A percentile compares a stretch with the other conserved stretches of the same genome.
phyloP scores from a whole-genome alignment of 2,888 invertebrate species.

The Lucinisca nassula region DNA sequence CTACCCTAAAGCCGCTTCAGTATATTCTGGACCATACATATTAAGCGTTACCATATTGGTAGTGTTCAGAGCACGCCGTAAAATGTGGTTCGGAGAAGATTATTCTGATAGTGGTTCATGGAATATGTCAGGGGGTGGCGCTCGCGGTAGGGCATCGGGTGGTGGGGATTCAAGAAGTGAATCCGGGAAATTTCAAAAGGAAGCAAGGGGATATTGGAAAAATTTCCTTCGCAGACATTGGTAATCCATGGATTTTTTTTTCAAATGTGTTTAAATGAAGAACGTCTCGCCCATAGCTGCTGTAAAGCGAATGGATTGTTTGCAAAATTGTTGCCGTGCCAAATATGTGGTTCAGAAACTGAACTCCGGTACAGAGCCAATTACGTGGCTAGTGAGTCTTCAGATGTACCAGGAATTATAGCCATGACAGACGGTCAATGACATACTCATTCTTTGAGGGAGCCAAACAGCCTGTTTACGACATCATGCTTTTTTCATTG shows the following conservation, averaged over 20 bases:
- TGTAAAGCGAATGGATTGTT: not conserved
- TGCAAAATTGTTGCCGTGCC: not conserved
- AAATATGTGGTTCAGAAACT: not conserved
- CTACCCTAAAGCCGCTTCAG: too few species aligned
- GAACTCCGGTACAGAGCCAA: not conserved
- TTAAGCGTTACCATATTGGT: too few species aligned
- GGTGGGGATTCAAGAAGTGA: not conserved
- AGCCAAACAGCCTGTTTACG: not conserved
- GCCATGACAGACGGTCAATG: not conserved
- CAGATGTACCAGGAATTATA: not conserved
- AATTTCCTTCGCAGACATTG: slow-evolving; percentile 19
- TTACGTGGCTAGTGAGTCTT: not conserved
- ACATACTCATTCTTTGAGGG: slow-evolving; percentile 3
- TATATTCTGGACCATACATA: too few species aligned
- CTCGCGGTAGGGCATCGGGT: not conserved
- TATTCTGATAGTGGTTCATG: not conserved
- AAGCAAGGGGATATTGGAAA: not conserved
- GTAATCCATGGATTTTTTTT: slow-evolving; percentile 36
- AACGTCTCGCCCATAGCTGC: not conserved
- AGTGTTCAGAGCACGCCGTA: not conserved
- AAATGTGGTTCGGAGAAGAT: not conserved
- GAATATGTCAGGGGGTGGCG: not conserved
- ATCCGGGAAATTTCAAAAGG: not conserved
- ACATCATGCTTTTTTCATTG: slow-evolving; percentile 29
- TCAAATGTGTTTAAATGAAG: not conserved